A percentile compares a stretch with the other conserved stretches of the same genome.
Conservation (phyloP, 2,113 vertebrate species). For the Procavia capensis region DNA sequence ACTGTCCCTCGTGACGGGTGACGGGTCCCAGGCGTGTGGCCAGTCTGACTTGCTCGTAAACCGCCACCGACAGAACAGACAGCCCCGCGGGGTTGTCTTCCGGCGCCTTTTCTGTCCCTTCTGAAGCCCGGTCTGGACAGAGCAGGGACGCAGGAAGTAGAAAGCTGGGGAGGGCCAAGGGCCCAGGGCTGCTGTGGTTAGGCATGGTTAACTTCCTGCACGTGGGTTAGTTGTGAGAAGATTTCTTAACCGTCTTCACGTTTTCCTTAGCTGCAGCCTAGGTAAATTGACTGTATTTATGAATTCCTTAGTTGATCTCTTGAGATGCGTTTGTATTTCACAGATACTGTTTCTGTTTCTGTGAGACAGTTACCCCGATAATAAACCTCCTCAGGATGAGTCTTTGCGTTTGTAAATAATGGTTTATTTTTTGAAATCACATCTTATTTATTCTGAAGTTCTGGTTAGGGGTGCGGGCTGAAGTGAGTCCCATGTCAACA, state of each 20-base stretch:
- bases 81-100: not conserved
- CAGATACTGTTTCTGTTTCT: conserved; percentile 23
- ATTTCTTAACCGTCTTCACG: not conserved
- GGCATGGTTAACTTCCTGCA: not conserved
- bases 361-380: conserved; percentile 47
- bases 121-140: not conserved
- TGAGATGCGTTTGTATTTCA: not conserved
- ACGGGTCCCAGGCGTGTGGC: not conserved
- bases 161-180: too few relatives aligned
- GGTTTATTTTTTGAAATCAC: conserved; percentile 14
- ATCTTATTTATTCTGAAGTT: conserved; percentile 51
- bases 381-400: conserved; percentile 52
- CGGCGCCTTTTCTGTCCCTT: not conserved
- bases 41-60: not conserved
- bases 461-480: not conserved
- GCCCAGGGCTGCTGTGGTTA: not conserved
- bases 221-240: not conserved
- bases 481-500: not conserved
- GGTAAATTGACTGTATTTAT: not conserved
- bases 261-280: not conserved
- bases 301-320: not conserved
- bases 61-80: not conserved
- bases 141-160: conserved; percentile 27
- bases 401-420: conserved; percentile 58
- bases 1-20: conserved; percentile 46